phyloP scores from a whole-genome alignment of 2,888 invertebrate species.

The Idaea dimidiata region DNA sequence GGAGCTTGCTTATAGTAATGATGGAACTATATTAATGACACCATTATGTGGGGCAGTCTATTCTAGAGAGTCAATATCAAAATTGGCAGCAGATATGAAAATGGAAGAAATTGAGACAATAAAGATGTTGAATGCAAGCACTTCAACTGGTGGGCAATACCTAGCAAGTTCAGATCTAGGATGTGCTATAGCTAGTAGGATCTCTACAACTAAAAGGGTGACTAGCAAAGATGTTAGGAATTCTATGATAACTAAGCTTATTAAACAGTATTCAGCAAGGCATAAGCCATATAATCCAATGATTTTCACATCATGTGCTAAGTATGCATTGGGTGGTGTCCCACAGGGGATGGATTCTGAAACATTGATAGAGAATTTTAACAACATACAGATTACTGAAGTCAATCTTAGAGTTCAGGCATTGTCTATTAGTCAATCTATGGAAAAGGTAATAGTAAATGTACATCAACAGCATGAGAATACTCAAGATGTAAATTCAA shows the following conservation, averaged over 20 bases:
- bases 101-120: conserved; percentile 4
- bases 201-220: conserved; percentile 9
- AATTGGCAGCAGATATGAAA: conserved; percentile 2
- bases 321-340: conserved; percentile 7
- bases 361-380: conserved; percentile 6
- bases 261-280: conserved; percentile 5
- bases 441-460: too few species aligned
- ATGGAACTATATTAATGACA: conserved; percentile 8
- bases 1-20: neutral
- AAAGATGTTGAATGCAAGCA: conserved; percentile 11
- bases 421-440: neutral
- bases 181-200: conserved; percentile 12
- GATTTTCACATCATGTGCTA: neutral
- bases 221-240: conserved; percentile 4
- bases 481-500: too few species aligned
- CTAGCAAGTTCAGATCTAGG: conserved; percentile 6
- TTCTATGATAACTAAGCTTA: conserved; percentile 2
- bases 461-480: too few species aligned
- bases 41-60: conserved; percentile 17
- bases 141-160: conserved; percentile 13
- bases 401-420: neutral
- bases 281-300: neutral
- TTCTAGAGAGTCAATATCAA: conserved; percentile 9
- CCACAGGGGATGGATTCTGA: conserved; percentile 6
- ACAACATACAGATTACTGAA: conserved; percentile 2